Evolutionary conservation across 2,888 invertebrate genomes (phyloP), one percentile per base, ranked within the genome.

Genomic region (Ptychoptera albimana): DNA sequence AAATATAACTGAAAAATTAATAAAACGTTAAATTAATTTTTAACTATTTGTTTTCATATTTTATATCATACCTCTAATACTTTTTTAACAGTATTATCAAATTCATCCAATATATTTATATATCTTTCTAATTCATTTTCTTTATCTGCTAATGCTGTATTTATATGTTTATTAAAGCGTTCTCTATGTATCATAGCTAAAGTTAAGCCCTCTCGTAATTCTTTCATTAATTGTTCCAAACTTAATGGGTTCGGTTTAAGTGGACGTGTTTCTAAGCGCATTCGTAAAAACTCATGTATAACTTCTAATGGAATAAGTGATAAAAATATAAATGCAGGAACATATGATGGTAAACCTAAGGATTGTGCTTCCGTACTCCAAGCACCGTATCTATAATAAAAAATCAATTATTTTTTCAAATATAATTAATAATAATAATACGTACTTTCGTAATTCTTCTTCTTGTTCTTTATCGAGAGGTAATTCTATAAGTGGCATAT

Each of bases 241-340:
- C 89, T 89, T 39, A 92, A 73, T 8, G 83, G 79, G 42, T 88
- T 89, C 0, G 92, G 92, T 42, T 83, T 79, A 15, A 75, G 74
- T 0, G 87, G 86, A 46, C 82, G 77, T 48, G 83, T 80, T 58
- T 92, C 89, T 35, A 92, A 68, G 37, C 92, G 69, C 71, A 93
- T 79, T 48, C 79, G 69, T 37, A 94, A 69, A 67, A 91, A 93
- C 64, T 94, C 92, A 58, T 92, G 86, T 49, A 91, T 81, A n/a
- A 92, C 79, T 63, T 93, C 89, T 56, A 96, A 67, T 16, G 89
- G 86, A 43, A 93, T 77, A 42, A 82, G 76, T 47, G 85, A 79
- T 12, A 94, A 72, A 61, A 92, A 87, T 43, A 93, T 72, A 67
- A 89, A 94, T 48, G 82, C 77, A 32, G 82, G 76, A 52, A 82